Base-by-base conservation (phyloP, 2,888 invertebrate genomes). In the Hypomecis punctinalis region DNA sequence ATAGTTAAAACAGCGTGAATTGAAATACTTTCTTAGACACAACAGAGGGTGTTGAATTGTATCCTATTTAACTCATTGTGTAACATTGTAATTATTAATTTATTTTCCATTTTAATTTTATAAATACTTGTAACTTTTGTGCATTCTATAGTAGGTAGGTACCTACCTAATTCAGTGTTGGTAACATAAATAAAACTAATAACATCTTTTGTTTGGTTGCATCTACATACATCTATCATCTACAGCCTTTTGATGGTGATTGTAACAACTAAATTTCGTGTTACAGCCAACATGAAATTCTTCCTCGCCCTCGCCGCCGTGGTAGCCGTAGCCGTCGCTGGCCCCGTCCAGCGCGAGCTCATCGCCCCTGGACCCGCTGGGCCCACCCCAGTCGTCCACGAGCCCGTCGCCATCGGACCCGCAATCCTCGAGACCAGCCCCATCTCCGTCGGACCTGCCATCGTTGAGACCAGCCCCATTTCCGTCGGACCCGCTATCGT, bases 221-320 rank as follows among this genome's bases (percentile, higher is more conserved):
- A n/a, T n/a, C n/a, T n/a, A n/a, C n/a, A n/a, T n/a, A n/a, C n/a
- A n/a, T n/a, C n/a, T n/a, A n/a, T n/a, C n/a, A n/a, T n/a, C n/a
- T 55, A 45, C 71, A 65, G 64, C 47, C 45, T n/a, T 23, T 23
- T 23, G 23, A 23, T 23, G 23, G 23, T 23, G 23, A 23, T 23
- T 23, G 23, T 23, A 23, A 23, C 23, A 2, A 23, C 3, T 23
- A 2, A 23, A 23, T 23, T 23, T 23, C 23, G 23, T 23, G 3
- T 23, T 23, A 23, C 3, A 23, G 23, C 23, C 23, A 71, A 23
- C 51, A 66, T 69, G 61, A 63, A 71, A 51, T 66, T 74, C 36
- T 69, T 75, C 45, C 61, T 61, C 11, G 64, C 73, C 51, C 62
- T 75, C 66, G 75, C 70, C 45, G 69, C 70, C 56, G 52, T 71